Evolutionary conservation across 2,113 vertebrate species (phyloP), one percentile per base, ranked within the genome.

Genomic region (Semnornis frantzii): DNA sequence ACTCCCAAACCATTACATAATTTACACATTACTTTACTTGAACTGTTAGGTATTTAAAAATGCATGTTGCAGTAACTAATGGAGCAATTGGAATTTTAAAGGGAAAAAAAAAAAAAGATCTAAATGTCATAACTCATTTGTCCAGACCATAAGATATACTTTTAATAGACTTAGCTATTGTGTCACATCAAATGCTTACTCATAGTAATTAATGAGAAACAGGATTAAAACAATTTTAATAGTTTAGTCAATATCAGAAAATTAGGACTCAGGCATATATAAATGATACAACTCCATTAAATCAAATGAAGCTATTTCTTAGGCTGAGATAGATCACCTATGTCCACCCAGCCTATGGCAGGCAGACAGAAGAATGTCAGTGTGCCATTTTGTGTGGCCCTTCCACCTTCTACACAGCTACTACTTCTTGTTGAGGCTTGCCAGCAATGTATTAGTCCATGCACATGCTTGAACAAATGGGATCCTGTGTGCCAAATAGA

Each of bases 21-120:
- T 39, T 39, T 39, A 39, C 37, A 39, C 37, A 39, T 39, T 39
- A 48, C 46, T 84, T 39, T 39, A 48, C 46, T 84, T 85, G 87
- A 91, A 74, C 27, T 89, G 48, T 58, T 94, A 86, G 33, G 7
- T 76, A 82, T 85, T 92, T 86, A 93, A 95, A 57, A 95, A 72
- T 46, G 39, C 63, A 84, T 44, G 55, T 23, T 73, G 30, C 25
- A 60, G 55, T 84, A 78, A 90, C 68, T 83, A 87, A 52, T 33
- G 34, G 19, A 81, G 28, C 80, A 92, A 65, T 23, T 90, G 62
- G 31, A 82, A 85, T 68, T 84, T 89, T 83, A 71, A 89, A 89
- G 57, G n/a, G 4, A 16, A 73, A 94, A 89, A 87, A 9, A 39
- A 39, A 39, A 10, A 2, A n/a, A 20, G 15, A 21, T 30, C 5